phyloP scores from a whole-genome alignment of 2,113 vertebrate genomes.

The Peucedramus taeniatus region DNA sequence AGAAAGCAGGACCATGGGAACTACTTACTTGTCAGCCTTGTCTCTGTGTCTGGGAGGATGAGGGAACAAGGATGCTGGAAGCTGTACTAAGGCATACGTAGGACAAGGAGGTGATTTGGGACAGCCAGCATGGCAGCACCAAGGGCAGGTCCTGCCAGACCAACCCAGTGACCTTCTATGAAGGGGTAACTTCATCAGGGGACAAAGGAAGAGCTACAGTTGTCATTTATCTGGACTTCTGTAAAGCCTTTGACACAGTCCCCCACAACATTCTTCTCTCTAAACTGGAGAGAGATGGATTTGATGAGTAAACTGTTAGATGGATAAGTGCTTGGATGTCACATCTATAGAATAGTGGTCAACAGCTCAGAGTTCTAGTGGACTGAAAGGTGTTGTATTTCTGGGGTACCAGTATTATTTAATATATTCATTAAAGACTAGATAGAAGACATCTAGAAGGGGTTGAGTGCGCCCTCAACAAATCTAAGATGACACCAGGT shows the following conservation, averaged over 20 bases:
- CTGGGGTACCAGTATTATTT: background rate
- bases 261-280: background rate
- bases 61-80: background rate
- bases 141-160: background rate
- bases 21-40: background rate
- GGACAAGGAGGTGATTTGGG: background rate
- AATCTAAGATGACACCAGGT: background rate
- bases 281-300: background rate
- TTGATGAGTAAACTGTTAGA: background rate
- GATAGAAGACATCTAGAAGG: too few species aligned
- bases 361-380: background rate
- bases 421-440: background rate
- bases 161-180: background rate
- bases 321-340: background rate
- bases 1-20: background rate
- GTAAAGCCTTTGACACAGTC: background rate
- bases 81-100: background rate
- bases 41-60: background rate
- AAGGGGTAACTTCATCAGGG: background rate
- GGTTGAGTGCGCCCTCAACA: background rate
- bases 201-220: background rate
- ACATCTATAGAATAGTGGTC: too few species aligned
- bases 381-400: background rate
- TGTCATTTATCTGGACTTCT: background rate
- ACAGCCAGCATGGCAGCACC: background rate